phyloP scores from a whole-genome alignment of 92 coral and sea anemone species.

The Porites divaricata region DNA sequence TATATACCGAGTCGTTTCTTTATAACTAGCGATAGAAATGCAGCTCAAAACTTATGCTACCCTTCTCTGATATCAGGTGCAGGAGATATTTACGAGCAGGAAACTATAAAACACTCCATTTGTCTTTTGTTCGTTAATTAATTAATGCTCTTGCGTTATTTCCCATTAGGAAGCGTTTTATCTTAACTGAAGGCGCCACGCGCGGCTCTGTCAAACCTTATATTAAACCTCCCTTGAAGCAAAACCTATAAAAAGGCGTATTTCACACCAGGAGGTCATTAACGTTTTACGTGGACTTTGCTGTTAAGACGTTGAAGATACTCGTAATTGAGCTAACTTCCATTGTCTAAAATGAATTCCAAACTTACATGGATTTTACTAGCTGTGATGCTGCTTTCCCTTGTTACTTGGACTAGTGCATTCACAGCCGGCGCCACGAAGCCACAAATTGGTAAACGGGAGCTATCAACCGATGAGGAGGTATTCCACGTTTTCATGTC shows the following conservation, averaged over 20 bases:
- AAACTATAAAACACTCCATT: neutral
- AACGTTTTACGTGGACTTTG: neutral
- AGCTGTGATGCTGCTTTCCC: neutral
- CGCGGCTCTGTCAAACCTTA: neutral
- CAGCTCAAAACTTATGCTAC: neutral
- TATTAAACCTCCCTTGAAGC: neutral
- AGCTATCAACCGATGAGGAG: neutral
- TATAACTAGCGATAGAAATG: neutral
- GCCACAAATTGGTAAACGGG: neutral
- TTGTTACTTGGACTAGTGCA: neutral
- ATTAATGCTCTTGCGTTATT: slow-evolving; percentile 9
- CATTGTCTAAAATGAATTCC: neutral
- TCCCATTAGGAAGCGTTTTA: slow-evolving; percentile 16
- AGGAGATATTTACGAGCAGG: neutral
- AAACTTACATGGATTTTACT: slow-evolving; percentile 1
- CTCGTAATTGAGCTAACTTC: neutral
- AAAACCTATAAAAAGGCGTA: slow-evolving; percentile 10
- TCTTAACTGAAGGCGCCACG: slow-evolving; percentile 7
- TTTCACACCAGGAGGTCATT: neutral
- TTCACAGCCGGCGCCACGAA: slow-evolving; percentile 1
- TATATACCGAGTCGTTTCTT: neutral
- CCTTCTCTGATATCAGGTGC: neutral
- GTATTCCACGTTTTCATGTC: neutral
- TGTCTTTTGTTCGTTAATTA: slow-evolving; percentile 9
- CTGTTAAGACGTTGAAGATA: neutral